Conservation (phyloP, 2,797 vertebrate species). For the Neopelma chrysocephalum region DNA sequence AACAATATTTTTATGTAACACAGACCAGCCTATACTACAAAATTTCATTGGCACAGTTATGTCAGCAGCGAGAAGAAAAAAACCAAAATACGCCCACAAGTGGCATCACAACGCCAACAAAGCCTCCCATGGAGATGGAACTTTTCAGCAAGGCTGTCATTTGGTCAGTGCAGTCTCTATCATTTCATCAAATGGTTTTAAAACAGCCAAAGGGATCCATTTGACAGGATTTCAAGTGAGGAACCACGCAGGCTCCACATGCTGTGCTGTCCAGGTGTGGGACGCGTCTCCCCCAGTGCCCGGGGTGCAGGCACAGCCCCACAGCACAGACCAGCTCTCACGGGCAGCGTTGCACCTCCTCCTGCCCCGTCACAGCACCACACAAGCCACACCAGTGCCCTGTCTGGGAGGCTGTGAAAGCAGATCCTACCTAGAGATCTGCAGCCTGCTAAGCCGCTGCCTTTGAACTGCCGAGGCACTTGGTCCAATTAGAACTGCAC, state of each 20-base stretch:
- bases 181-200: background rate
- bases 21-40: background rate
- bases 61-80: conserved; percentile 28
- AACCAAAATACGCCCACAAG: conserved; percentile 39
- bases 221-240: background rate
- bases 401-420: background rate
- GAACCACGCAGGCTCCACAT: background rate
- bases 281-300: background rate
- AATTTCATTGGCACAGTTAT: conserved; percentile 53
- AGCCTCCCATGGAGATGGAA: conserved; percentile 4
- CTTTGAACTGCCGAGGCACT: conserved; percentile 86
- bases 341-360: accelerated
- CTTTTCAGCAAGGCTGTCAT: conserved; percentile 31
- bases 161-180: conserved; percentile 14
- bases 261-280: background rate
- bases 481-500: conserved; percentile 93
- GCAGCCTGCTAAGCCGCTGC: conserved; percentile 78
- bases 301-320: background rate
- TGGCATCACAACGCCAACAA: conserved; percentile 32
- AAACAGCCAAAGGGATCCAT: background rate
- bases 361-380: background rate
- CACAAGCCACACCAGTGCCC: background rate
- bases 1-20: conserved; percentile 28
- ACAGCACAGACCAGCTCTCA: too few species aligned
- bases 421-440: conserved; percentile 52